Percentiles rank a stretch among this genome's conserved stretches.
phyloP scores from a whole-genome alignment of 2,113 vertebrate genomes.

The Mastomys natalensis region DNA sequence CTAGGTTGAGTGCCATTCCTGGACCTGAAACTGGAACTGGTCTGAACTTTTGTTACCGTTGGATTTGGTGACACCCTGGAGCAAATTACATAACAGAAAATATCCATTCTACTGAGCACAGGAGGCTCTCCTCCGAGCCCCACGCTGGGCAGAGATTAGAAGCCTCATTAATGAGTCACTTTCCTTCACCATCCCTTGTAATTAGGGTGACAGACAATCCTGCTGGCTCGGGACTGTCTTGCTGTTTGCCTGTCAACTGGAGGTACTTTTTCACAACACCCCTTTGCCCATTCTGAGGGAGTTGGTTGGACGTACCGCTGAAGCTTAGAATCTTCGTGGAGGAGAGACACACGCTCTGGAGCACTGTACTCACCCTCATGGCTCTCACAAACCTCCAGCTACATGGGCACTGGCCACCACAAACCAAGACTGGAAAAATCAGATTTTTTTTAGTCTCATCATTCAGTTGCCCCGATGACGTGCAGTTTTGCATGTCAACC shows the following conservation, averaged over 20 bases:
- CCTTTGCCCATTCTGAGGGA: background rate
- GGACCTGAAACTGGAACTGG: background rate
- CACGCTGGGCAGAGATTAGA: background rate
- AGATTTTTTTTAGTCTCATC: background rate
- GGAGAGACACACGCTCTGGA: background rate
- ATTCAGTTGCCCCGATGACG: background rate
- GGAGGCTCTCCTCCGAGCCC: background rate
- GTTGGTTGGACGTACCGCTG: background rate
- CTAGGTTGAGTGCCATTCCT: background rate
- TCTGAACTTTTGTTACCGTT: background rate
- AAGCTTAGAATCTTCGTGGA: background rate
- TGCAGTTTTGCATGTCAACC: accelerated
- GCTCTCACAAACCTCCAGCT: background rate
- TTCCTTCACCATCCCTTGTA: background rate
- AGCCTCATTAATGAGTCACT: constrained; percentile 9
- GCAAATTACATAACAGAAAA: background rate
- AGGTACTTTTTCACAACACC: background rate
- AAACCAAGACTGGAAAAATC: background rate
- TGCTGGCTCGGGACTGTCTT: background rate
- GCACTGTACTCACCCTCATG: accelerated
- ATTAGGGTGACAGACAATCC: background rate
- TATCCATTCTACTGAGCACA: background rate
- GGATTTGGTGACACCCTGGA: background rate
- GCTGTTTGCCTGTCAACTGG: background rate
- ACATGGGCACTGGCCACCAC: background rate